phyloP scores from a whole-genome alignment of 2,888 invertebrate genomes.

The Drosophila algonquin region DNA sequence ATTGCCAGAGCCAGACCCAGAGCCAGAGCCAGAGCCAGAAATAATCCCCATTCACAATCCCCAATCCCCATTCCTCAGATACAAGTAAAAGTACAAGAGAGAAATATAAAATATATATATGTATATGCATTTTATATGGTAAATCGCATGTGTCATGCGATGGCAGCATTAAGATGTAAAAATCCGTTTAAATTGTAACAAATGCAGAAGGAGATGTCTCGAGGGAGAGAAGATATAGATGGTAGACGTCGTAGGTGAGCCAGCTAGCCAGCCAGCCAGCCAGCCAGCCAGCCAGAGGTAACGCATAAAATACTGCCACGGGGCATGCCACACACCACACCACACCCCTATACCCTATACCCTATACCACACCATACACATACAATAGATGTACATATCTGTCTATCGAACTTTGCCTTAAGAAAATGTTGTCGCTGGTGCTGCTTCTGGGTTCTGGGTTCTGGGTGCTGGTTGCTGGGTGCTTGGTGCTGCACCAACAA shows the following conservation, averaged over 20 bases:
- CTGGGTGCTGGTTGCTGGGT: slow-evolving; percentile 48
- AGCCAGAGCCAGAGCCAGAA: slow-evolving; percentile 25
- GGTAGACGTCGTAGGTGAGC: slow-evolving; percentile 4
- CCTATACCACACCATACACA: slow-evolving; percentile 17
- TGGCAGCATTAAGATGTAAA: slow-evolving; percentile 53
- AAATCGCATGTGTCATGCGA: slow-evolving; percentile 48
- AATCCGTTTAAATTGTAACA: slow-evolving; percentile 73
- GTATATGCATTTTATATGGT: slow-evolving; percentile 34
- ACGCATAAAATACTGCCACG: slow-evolving; percentile 53
- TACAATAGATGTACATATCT: slow-evolving; percentile 19
- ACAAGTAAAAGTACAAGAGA: slow-evolving; percentile 18
- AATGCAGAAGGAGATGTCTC: slow-evolving; percentile 58
- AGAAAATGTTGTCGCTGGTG: slow-evolving; percentile 54
- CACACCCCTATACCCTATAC: slow-evolving; percentile 15
- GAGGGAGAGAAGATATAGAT: slow-evolving; percentile 3
- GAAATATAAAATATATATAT: slow-evolving; percentile 8
- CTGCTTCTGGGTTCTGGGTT: slow-evolving; percentile 18
- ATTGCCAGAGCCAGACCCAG: slow-evolving; percentile 26
- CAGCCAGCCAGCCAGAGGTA: slow-evolving; percentile 42
- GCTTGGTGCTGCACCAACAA: slow-evolving; percentile 66
- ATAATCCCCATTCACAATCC: slow-evolving; percentile 28
- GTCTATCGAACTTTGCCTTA: slow-evolving; percentile 54
- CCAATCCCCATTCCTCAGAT: slow-evolving; percentile 13
- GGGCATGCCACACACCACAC: slow-evolving; percentile 51
- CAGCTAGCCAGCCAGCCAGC: background rate